Conservation (phyloP, 1,140 invertebrate genomes). For the Cydia splendana region DNA sequence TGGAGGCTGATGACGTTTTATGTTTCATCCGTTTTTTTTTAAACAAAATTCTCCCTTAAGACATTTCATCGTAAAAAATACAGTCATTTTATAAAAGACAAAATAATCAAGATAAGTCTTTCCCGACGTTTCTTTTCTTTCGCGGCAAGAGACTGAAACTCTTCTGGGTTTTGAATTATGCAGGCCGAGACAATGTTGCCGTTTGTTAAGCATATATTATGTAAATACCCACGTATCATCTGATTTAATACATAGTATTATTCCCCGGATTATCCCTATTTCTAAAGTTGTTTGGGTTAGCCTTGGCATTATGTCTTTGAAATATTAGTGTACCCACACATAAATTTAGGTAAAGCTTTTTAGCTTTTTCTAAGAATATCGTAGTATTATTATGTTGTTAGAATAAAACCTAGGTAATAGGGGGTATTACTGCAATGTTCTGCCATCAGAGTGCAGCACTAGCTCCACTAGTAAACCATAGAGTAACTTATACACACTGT, state of each 20-base stretch:
- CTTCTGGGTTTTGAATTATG: constrained; percentile 13
- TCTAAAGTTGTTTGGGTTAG: neutral
- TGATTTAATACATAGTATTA: constrained; percentile 2
- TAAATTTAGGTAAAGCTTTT: too few relatives aligned
- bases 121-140: neutral
- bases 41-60: neutral
- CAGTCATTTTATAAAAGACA: neutral
- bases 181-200: neutral
- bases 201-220: constrained; percentile 21
- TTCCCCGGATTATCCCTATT: constrained; percentile 17
- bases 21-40: too few relatives aligned
- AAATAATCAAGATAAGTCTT: neutral
- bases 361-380: too few relatives aligned
- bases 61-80: neutral
- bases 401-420: too few relatives aligned
- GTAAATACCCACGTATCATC: neutral
- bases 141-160: neutral
- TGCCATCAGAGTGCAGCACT: too few relatives aligned
- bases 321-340: too few relatives aligned
- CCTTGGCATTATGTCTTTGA: neutral
- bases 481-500: too few relatives aligned
- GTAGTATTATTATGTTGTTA: too few relatives aligned
- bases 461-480: too few relatives aligned
- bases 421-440: too few relatives aligned
- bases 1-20: neutral